A percentile compares a stretch with the other conserved stretches of the same genome.
Conservation (phyloP, 2,797 vertebrate species). For the Bradypodion pumilum region DNA sequence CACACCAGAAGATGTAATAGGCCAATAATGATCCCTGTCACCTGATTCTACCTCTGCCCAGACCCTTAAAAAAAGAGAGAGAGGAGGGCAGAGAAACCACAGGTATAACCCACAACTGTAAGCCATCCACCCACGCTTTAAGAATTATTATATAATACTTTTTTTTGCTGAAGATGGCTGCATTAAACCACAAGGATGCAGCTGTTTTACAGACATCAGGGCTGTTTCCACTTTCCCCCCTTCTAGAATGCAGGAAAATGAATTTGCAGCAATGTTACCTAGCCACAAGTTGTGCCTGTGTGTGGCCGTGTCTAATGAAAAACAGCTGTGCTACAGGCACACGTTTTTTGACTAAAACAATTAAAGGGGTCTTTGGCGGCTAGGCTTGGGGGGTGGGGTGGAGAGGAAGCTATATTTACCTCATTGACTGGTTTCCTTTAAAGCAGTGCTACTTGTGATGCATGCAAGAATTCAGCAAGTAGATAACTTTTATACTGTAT, state of each 20-base stretch:
- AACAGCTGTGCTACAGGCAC: constrained; percentile 44
- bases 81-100: not conserved
- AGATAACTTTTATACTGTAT: constrained; percentile 3
- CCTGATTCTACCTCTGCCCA: not conserved
- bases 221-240: not conserved
- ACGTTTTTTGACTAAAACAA: constrained; percentile 51
- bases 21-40: not conserved
- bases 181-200: not conserved
- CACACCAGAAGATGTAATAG: constrained; percentile 24
- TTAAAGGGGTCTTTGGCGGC: constrained; percentile 46
- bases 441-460: constrained; percentile 41
- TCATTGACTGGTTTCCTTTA: constrained; percentile 42
- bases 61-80: constrained; percentile 11
- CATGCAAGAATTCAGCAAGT: constrained; percentile 17
- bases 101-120: not conserved
- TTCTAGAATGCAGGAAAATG: constrained; percentile 4
- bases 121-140: not conserved
- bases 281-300: not conserved
- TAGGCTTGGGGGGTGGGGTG: constrained; percentile 24
- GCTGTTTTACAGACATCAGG: constrained; percentile 15
- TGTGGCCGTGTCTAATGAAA: constrained; percentile 46
- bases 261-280: constrained; percentile 32
- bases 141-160: not conserved
- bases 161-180: constrained; percentile 9
- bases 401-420: constrained; percentile 49